Conservation (phyloP, 2,888 invertebrate species). For the Phortica okadai region DNA sequence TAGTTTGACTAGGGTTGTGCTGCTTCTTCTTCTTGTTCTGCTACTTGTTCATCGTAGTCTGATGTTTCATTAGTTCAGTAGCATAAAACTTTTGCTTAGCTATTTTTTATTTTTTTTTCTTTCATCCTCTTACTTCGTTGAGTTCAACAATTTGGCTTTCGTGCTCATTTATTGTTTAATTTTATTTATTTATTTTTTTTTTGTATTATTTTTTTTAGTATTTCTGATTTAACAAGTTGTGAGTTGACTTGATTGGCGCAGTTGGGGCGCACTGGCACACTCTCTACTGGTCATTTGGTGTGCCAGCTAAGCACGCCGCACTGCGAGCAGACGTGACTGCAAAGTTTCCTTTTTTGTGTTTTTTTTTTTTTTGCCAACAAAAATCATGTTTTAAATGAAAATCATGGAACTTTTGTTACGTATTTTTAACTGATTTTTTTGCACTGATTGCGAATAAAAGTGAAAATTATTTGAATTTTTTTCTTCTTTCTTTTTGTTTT, state of each 20-base stretch:
- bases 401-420: not conserved
- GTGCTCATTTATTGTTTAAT: conserved; percentile 1
- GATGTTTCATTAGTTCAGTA: conserved; percentile 50
- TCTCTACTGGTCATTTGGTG: not conserved
- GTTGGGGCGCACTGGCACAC: conserved; percentile 29
- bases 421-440: not conserved
- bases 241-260: conserved; percentile 9
- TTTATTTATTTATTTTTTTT: conserved; percentile 7
- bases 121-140: not conserved
- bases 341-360: conserved; percentile 47
- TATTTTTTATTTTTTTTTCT: not conserved
- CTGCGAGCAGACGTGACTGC: conserved; percentile 54
- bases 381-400: not conserved
- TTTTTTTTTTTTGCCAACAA: not conserved
- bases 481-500: too few species aligned
- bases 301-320: conserved; percentile 1
- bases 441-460: not conserved
- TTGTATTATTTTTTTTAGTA: not conserved
- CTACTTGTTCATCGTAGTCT: conserved; percentile 16
- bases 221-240: conserved; percentile 27
- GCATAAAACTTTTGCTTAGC: conserved; percentile 44
- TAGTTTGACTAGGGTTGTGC: conserved; percentile 41
- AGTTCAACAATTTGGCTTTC: not conserved
- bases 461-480: not conserved
- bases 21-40: conserved; percentile 7